Evolutionary conservation across 2,113 vertebrate species (phyloP), one percentile per base, ranked within the genome.

Genomic region (Pterocles gutturalis): DNA sequence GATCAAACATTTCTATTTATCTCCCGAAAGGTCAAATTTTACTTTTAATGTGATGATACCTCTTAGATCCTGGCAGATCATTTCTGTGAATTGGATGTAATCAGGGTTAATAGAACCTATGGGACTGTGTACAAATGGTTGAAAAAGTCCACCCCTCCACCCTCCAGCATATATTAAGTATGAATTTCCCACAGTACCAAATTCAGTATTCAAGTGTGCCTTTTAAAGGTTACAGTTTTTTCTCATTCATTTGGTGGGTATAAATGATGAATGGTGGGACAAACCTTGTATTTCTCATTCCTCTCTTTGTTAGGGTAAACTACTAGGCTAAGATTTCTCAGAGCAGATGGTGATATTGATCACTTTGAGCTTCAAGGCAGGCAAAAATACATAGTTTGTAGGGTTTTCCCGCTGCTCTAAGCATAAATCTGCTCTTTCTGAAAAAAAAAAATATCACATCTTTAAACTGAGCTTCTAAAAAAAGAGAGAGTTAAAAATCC

Each of bases 1-100:
- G 24, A 48, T 55, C 69, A 51, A 53, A 69, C 16, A 49, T 73
- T 89, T 53, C 45, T 70, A 22, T 84, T 53, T 69, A 36, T 53
- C 25, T 61, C 31, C 54, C 57, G 29, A 87, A 81, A 65, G 49
- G 54, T 65, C 48, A 61, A 57, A 75, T 55, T 96, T 93, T 94
- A 85, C 54, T 77, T 95, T 90, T 87, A 67, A 91, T 89, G 72
- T 41, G 76, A 90, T 46, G 90, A 54, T 17, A 58, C 36, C 46
- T 83, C 36, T 90, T 87, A 69, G 43, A 17, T 92, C 88, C 45
- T 92, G 93, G 87, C 66, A 96, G 92, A 84, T 97, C 17, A 89
- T 96, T 97, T 96, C 80, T 26, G 3, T 71, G 45, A 95, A 60
- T 70, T 9, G 5, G 1, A 34, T 53, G 61, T 81, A 92, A 54